Percentiles rank a stretch among this genome's conserved stretches.
Conservation (phyloP, 1,140 invertebrate genomes). For the Sitobion miscanthi region DNA sequence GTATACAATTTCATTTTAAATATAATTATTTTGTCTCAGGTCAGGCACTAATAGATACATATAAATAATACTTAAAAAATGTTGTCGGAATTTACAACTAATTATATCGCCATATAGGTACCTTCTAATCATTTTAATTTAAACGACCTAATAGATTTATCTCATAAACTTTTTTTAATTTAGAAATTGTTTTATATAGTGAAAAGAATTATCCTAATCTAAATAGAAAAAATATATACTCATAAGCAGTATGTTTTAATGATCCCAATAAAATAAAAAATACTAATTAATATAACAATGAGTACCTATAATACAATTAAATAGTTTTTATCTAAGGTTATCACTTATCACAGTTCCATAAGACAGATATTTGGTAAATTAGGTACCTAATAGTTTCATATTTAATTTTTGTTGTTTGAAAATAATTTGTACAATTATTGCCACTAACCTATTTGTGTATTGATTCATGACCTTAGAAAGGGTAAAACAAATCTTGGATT, state of each 20-base stretch:
- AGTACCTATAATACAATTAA: not conserved
- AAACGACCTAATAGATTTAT: not conserved
- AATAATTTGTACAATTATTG: not conserved
- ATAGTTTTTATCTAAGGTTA: not conserved
- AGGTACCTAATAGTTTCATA: not conserved
- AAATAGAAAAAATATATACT: not conserved
- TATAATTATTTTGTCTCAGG: not conserved
- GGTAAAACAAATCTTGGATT: not conserved
- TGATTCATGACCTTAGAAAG: not conserved
- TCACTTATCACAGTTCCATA: not conserved
- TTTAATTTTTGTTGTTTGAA: not conserved
- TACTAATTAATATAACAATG: not conserved
- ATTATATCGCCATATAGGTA: too few relatives aligned
- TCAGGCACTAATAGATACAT: not conserved
- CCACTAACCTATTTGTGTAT: not conserved
- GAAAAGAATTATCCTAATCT: not conserved
- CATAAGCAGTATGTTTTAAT: not conserved
- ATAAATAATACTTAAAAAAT: not conserved
- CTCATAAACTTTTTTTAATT: not conserved
- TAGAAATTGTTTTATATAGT: not conserved
- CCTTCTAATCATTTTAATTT: not conserved
- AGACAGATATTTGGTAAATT: not conserved
- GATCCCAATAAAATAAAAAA: not conserved
- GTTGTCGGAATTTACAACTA: not conserved
- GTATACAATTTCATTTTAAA: not conserved